phyloP scores from a whole-genome alignment of 1,140 invertebrate species.

The Panagrolaimus sp. region DNA sequence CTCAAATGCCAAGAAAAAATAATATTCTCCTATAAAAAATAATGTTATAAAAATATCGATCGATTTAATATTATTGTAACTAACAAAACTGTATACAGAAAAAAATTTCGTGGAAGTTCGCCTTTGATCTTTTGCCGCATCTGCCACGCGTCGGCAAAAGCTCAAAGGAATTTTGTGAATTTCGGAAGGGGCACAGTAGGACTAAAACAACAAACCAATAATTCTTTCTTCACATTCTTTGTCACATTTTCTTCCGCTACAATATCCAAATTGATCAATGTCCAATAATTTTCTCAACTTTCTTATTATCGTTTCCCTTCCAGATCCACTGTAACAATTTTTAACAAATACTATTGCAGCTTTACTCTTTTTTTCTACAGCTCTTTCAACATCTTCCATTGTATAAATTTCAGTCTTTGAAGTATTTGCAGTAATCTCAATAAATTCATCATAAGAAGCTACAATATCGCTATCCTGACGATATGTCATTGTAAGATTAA shows the following conservation, averaged over 20 bases:
- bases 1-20: neutral
- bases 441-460: neutral
- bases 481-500: neutral
- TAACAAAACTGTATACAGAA: neutral
- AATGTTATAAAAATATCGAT: no score
- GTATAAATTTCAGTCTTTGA: neutral
- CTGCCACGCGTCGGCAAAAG: no score
- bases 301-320: neutral
- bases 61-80: no score
- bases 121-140: no score
- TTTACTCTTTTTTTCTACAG: neutral
- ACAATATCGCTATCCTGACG: constrained; percentile 1
- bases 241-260: neutral
- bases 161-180: no score
- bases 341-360: neutral
- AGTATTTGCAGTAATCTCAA: neutral
- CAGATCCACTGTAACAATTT: neutral
- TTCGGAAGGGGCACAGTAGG: no score
- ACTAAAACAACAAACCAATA: neutral
- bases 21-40: constrained; percentile 68
- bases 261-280: neutral
- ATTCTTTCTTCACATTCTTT: constrained; percentile 2
- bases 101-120: no score
- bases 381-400: neutral
- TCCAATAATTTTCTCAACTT: neutral